Conservation (phyloP, 2,113 vertebrate genomes). For the Cettia cetti region DNA sequence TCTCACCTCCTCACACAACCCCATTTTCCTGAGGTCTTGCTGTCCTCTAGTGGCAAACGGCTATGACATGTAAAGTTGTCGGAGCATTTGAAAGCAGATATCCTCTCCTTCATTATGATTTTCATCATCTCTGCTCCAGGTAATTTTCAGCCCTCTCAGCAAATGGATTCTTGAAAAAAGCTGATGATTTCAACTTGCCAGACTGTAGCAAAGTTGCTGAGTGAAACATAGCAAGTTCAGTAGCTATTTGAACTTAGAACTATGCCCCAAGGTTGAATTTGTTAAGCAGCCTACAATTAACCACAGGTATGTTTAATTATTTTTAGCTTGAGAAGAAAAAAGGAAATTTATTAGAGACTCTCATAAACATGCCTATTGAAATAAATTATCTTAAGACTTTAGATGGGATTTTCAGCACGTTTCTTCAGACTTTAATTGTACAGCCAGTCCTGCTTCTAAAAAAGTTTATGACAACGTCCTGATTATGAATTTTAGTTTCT, state of each 20-base stretch:
- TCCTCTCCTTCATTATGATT: background rate
- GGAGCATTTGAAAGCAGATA: background rate
- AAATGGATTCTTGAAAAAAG: background rate
- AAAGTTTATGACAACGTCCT: background rate
- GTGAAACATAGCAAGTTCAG: background rate
- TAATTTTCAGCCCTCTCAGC: background rate
- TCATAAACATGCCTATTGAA: background rate
- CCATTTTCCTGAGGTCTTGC: constrained; percentile 30
- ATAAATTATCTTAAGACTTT: background rate
- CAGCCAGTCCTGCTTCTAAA: background rate
- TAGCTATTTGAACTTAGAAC: background rate
- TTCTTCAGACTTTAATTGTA: background rate
- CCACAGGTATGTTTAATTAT: background rate
- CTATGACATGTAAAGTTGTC: background rate
- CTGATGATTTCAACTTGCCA: background rate
- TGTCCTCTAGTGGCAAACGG: constrained; percentile 64
- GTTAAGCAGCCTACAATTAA: background rate
- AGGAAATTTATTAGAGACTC: background rate
- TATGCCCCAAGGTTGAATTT: background rate
- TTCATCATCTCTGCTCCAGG: background rate
- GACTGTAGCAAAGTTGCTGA: background rate
- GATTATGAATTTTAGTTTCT: background rate
- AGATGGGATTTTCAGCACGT: background rate
- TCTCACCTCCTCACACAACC: background rate
- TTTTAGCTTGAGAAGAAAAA: background rate